phyloP scores from a whole-genome alignment of 1,140 invertebrate species.

The Caenorhabditis brenneri region DNA sequence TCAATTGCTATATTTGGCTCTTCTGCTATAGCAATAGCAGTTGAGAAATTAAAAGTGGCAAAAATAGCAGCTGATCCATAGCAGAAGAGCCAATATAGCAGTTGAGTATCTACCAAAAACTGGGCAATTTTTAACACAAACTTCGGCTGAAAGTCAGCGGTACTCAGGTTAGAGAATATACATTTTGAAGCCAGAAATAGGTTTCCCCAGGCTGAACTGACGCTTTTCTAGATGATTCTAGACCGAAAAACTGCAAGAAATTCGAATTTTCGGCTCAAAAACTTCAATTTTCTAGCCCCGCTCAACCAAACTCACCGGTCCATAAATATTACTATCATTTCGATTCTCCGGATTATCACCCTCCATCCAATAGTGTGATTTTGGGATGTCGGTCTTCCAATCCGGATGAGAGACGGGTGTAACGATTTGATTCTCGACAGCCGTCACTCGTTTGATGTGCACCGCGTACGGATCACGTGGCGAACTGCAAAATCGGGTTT shows the following conservation, averaged over 20 bases:
- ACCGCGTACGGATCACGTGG: conserved; percentile 34
- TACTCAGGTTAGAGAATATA: no score
- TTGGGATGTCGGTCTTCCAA: not conserved
- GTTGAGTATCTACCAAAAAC: no score
- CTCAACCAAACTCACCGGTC: conserved; percentile 19
- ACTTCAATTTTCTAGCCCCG: not conserved
- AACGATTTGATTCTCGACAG: not conserved
- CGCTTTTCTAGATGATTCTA: no score
- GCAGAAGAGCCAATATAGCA: no score
- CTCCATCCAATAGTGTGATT: conserved; percentile 25
- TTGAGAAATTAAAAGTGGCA: no score
- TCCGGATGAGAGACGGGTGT: not conserved
- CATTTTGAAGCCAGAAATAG: no score
- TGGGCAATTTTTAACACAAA: no score
- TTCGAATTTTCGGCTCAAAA: not conserved
- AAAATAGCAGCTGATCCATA: no score
- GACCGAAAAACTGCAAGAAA: not conserved
- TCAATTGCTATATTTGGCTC: no score
- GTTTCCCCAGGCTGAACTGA: no score
- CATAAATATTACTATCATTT: conserved; percentile 42
- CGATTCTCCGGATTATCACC: conserved; percentile 30
- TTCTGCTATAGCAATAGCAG: no score
- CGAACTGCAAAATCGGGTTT: not conserved
- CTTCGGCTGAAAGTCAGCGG: no score
- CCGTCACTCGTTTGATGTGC: conserved; percentile 46